Evolutionary conservation across 2,888 invertebrate species (phyloP).

Genomic region (Amblyjoppa fuscipennis): DNA sequence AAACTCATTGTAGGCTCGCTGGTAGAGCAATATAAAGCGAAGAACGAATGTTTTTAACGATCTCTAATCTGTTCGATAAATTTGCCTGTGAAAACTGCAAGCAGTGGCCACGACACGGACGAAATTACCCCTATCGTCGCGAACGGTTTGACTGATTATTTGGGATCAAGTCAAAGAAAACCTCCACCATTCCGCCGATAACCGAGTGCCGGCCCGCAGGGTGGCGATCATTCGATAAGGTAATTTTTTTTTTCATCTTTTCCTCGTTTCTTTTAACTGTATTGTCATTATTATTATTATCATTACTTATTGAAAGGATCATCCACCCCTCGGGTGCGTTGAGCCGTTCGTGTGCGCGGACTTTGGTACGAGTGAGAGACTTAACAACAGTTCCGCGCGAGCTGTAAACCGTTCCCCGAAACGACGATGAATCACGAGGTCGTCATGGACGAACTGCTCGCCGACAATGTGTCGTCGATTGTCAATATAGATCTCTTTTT

Average conservation of each 20-base stretch:
- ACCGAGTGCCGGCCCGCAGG: slow-evolving; percentile 92
- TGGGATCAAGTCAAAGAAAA: slow-evolving; percentile 86
- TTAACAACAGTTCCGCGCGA: background rate
- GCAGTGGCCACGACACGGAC: slow-evolving; percentile 76
- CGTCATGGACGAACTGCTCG: background rate
- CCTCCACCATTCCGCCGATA: slow-evolving; percentile 94
- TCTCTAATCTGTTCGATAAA: slow-evolving; percentile 70
- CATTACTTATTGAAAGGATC: slow-evolving; percentile 20
- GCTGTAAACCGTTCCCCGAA: background rate
- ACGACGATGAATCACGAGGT: slow-evolving; percentile 38
- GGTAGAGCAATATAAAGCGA: slow-evolving; percentile 55
- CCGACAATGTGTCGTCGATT: background rate
- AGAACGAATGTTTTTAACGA: slow-evolving; percentile 81
- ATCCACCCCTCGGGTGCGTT: background rate
- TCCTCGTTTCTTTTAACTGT: background rate
- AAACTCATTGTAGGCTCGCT: background rate
- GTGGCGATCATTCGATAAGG: slow-evolving; percentile 88
- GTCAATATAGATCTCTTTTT: background rate
- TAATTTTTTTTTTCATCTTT: slow-evolving; percentile 64
- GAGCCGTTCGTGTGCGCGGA: slow-evolving; percentile 5
- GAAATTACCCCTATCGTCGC: slow-evolving; percentile 67
- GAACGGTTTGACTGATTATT: slow-evolving; percentile 83
- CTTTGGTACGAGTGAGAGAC: slow-evolving; percentile 14
- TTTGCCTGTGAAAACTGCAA: slow-evolving; percentile 75
- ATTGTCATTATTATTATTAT: background rate